Evolutionary conservation across 2,113 vertebrate species (phyloP), one percentile per base, ranked within the genome.

Genomic region (Protobothrops flavoviridis): DNA sequence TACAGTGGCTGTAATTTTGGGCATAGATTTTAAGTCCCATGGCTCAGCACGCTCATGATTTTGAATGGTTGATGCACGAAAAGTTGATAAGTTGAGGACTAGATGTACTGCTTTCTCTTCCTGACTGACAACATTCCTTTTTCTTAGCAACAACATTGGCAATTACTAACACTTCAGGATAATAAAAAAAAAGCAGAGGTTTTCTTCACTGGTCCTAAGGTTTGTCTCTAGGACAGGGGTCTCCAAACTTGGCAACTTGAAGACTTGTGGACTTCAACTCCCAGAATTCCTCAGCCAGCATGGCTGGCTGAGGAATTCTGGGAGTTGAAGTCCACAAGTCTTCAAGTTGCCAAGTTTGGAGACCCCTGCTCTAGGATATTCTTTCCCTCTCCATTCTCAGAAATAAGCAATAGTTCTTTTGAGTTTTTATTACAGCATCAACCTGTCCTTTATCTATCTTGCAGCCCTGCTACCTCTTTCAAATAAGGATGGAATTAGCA

Each of bases 141-240:
- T 69, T n/a, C 5, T 81, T 39, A 81, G 33, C 39, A 81, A 6
- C 15, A 8, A 39, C 15, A 2, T 81, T 81, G 2, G 0, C n/a
- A 8, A 26, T 17, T 29, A 21, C 50, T 15, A 85, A 55, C 43
- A 87, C 0, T 59, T 24, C 61, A 24, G 20, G 50, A 1, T 11
- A 6, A 10, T 57, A 52, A 74, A 12, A 23, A 12, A 23, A 61
- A 90, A 39, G 7, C 11, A 20, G 24, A 87, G 3, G 1, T 21
- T 52, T 13, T 24, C 57, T 57, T 20, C 39, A 43, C 17, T 69
- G 50, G 23, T 57, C 2, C 11, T 43, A 6, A 21, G 29, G n/a
- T 7, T 57, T 24, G 3, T 0, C 13, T 39, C 3, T 29, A 3
- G 3, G 26, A 9, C 0, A 0, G 21, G 61, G 7, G 1, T 69